Base-by-base conservation (phyloP, 1,140 invertebrate species). In the Parapsyche elsis region DNA sequence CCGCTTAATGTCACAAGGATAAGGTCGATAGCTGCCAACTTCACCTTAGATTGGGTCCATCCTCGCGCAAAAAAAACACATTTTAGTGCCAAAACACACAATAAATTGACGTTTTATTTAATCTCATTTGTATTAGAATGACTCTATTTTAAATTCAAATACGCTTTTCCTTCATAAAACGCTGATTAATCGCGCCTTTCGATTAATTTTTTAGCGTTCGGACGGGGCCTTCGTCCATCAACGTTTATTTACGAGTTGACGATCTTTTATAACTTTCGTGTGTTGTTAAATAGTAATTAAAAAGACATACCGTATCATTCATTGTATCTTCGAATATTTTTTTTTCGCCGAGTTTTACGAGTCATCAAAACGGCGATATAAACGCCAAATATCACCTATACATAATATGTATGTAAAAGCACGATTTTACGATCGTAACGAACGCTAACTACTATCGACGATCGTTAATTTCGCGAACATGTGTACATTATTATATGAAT, bases 1-100 rank as follows among this genome's bases (percentile, higher is more conserved):
- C 24, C 64, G 21, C 9, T 67, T 67, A 67, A 67, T 67, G 64
- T 67, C 24, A 67, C 64, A 67, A 67, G 64, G 64, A 67, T 67
- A 23, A 67, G 64, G 64, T 26, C 64, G 24, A 19, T 19, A 19
- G 64, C 59, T 61, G 59, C 59, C 16, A 16, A 23, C 59, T 23
- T 61, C 59, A 61, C 59, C 59, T 67, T 26, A 67, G 64, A 67
- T 67, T 67, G n/a, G 21, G 57, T 19, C 5, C 57, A 61, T 19
- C 57, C 21, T 26, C 9, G 10, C 24, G 24, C 24, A 67, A 26
- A 67, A 67, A 26, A 67, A 24, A 67, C 64, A 5, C 5, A 24
- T 67, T 26, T 12, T 9, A 12, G 7, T 12, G 64, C 23, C 64
- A 67, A 67, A 67, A 67, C 64, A 67, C 23, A n/a, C 64, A 14